A percentile compares a stretch with the other conserved stretches of the same genome.
Evolutionary conservation across 2,888 invertebrate species (phyloP).

Genomic region (Cotesia congregata): DNA sequence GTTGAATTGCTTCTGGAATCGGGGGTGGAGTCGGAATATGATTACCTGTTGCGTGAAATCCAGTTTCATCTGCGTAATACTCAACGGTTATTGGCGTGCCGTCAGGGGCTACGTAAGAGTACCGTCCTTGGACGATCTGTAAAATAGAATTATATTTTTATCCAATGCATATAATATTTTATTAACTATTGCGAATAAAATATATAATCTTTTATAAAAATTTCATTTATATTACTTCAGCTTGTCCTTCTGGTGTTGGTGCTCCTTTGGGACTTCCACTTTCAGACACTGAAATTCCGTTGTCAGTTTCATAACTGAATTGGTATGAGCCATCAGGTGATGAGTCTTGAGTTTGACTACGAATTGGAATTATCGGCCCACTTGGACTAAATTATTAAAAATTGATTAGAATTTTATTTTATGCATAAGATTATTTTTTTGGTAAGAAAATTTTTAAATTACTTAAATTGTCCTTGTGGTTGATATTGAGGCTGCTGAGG

Average conservation of each 20-base stretch:
- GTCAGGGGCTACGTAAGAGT: slow-evolving; percentile 82
- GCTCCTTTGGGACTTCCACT: slow-evolving; percentile 59
- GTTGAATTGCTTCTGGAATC: slow-evolving; percentile 79
- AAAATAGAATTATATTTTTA: slow-evolving; percentile 35
- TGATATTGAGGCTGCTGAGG: slow-evolving; percentile 51
- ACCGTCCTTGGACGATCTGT: slow-evolving; percentile 83
- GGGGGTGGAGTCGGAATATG: slow-evolving; percentile 86
- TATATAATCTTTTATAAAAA: neutral
- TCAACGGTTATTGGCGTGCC: slow-evolving; percentile 79
- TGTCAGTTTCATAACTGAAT: slow-evolving; percentile 67
- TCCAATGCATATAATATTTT: too few species aligned
- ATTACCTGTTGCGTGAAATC: slow-evolving; percentile 82
- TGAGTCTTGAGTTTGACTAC: slow-evolving; percentile 60
- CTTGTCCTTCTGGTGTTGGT: slow-evolving; percentile 55
- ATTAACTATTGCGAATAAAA: too few species aligned
- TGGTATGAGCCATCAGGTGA: slow-evolving; percentile 63
- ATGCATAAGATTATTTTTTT: neutral
- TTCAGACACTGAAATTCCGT: slow-evolving; percentile 65
- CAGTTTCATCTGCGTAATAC: slow-evolving; percentile 84
- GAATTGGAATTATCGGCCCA: slow-evolving; percentile 60
- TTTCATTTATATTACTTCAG: slow-evolving; percentile 52
- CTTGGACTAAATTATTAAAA: slow-evolving; percentile 44
- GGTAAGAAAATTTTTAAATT: slow-evolving; percentile 12
- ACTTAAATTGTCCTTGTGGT: slow-evolving; percentile 34
- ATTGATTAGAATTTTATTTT: neutral